Evolutionary conservation across 2,113 vertebrate genomes (phyloP).

Genomic region (Ceratotherium simum): DNA sequence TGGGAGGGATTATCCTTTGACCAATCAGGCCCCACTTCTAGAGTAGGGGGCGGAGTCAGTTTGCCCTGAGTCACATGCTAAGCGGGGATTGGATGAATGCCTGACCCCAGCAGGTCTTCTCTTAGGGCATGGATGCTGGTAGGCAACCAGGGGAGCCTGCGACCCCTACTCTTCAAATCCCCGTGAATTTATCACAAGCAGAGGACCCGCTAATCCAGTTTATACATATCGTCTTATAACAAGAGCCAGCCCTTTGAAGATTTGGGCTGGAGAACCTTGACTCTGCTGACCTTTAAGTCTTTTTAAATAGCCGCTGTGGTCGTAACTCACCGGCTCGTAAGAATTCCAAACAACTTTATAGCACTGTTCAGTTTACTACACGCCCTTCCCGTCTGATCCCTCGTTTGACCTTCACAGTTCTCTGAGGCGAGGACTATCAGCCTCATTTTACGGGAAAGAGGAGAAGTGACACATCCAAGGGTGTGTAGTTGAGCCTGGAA

Average conservation of each 20-base stretch:
- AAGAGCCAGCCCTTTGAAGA: neutral
- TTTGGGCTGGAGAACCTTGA: neutral
- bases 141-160: neutral
- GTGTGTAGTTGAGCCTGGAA: neutral
- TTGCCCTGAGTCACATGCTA: neutral
- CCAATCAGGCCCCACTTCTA: neutral
- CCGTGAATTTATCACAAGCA: neutral
- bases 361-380: neutral
- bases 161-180: neutral
- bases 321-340: neutral
- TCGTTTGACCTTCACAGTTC: slow-evolving; percentile 1
- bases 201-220: neutral
- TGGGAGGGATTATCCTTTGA: neutral
- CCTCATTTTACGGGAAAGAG: neutral
- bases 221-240: neutral
- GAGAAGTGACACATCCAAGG: neutral
- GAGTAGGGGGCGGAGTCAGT: neutral
- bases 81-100: neutral
- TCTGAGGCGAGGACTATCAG: neutral
- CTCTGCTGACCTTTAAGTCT: slow-evolving; percentile 30
- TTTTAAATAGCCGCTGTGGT: slow-evolving; percentile 1
- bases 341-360: neutral
- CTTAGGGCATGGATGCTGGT: neutral
- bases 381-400: neutral
- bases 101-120: neutral